A percentile compares a stretch with the other conserved stretches of the same genome.
Evolutionary conservation across 1,140 invertebrate species (phyloP).

Genomic region (Drosophila equinoxialis): DNA sequence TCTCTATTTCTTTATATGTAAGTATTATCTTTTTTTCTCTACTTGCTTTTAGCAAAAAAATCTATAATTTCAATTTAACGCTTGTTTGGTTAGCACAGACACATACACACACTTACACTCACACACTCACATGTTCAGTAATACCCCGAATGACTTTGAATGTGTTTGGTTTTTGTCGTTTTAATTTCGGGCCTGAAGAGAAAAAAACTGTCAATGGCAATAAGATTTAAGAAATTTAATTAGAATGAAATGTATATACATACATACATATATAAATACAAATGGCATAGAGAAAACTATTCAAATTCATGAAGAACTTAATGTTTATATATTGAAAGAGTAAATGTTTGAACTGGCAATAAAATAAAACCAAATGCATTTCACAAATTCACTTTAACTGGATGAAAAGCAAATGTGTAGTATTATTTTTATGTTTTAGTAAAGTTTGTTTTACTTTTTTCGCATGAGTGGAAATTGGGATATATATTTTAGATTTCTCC

Average conservation of each 20-base stretch:
- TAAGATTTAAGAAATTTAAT: slow-evolving; percentile 39
- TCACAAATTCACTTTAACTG: background rate
- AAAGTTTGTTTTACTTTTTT: background rate
- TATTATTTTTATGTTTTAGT: background rate
- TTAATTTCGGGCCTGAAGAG: slow-evolving; percentile 55
- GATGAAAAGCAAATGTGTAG: background rate
- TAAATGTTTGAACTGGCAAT: slow-evolving; percentile 16
- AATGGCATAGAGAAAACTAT: slow-evolving; percentile 1
- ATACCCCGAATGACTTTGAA: slow-evolving; percentile 54
- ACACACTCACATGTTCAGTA: slow-evolving; percentile 19
- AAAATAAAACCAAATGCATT: slow-evolving; percentile 47
- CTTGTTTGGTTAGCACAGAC: slow-evolving; percentile 69
- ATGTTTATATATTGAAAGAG: background rate
- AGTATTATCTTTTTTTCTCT: slow-evolving; percentile 14
- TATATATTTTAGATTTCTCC: no score
- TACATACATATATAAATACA: background rate
- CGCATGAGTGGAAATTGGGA: no score
- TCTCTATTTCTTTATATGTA: slow-evolving; percentile 26
- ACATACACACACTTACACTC: slow-evolving; percentile 10
- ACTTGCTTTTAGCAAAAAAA: slow-evolving; percentile 46
- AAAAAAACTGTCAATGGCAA: slow-evolving; percentile 29
- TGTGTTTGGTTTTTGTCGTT: slow-evolving; percentile 53
- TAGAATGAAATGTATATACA: slow-evolving; percentile 18
- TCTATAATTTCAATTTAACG: slow-evolving; percentile 81
- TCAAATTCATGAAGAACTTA: slow-evolving; percentile 5